These are phyloP conservation scores for Heliocidaris erythrogramma DNA, from an alignment of 35 echinoderm and acorn worm genomes.

Conservation along the genomic window DNA sequence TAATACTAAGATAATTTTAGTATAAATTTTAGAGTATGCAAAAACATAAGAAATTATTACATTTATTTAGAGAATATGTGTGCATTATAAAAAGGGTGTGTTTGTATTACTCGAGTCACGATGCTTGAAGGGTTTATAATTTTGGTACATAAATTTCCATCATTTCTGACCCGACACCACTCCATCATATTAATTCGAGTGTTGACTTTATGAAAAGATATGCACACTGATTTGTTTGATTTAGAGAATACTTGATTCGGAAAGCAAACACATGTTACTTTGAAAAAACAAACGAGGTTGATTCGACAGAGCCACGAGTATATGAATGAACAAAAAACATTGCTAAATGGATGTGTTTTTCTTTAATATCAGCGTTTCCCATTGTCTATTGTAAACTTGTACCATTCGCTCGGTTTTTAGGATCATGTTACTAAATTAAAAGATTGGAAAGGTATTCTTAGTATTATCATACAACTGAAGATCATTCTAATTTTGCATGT, in stretches of 20 bases:
- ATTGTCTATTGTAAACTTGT: no score
- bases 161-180: not conserved
- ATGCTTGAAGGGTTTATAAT: not conserved
- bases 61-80: no score
- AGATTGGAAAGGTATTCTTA: no score
- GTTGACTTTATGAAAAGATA: not conserved
- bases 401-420: no score
- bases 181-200: not conserved
- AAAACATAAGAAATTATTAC: no score
- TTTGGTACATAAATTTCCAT: conserved; percentile 13
- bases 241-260: conserved; percentile 1
- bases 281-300: not conserved
- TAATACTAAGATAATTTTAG: no score
- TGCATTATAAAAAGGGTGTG: not conserved
- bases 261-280: not conserved
- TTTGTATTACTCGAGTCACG: not conserved
- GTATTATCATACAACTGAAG: no score
- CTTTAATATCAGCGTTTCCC: no score
- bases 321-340: not conserved
- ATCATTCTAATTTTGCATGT: no score
- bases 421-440: no score
- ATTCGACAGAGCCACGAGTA: not conserved
- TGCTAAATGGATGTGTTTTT: not conserved
- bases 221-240: not conserved
- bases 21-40: no score